Conservation (phyloP, 2,113 vertebrate genomes). For the Machaerirhynchus nigripectus region DNA sequence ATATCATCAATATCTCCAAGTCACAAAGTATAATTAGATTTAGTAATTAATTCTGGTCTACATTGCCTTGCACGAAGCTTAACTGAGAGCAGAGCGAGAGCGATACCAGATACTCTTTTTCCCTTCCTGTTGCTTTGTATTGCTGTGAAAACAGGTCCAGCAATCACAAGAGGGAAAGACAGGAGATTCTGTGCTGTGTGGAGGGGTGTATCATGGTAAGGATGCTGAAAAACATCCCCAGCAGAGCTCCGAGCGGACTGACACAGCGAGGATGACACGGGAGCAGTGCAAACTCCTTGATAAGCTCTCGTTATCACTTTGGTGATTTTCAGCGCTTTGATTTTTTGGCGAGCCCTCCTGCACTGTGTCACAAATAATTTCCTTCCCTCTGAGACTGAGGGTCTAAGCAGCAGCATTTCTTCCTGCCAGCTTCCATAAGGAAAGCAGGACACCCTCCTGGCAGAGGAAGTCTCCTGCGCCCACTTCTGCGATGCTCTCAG, state of each 20-base stretch:
- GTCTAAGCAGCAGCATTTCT: neutral
- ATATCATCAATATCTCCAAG: neutral
- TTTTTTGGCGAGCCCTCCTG: neutral
- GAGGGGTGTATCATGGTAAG: neutral
- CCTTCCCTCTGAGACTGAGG: neutral
- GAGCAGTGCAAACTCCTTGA: neutral
- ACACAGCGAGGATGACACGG: accelerated
- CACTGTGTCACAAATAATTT: neutral
- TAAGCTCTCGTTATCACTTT: neutral
- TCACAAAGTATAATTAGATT: neutral
- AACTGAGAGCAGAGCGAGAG: neutral
- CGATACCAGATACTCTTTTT: neutral
- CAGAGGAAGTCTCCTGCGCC: neutral
- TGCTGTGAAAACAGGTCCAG: neutral
- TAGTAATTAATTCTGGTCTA: neutral
- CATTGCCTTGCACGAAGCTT: neutral
- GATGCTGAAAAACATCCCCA: neutral
- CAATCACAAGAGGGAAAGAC: neutral
- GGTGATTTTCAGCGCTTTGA: neutral
- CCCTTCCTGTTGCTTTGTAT: neutral
- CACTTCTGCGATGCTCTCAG: neutral
- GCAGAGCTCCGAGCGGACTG: neutral
- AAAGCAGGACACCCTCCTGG: neutral
- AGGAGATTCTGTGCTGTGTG: neutral
- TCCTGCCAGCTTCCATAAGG: neutral